Evolutionary conservation across 2,888 invertebrate genomes (phyloP).

Genomic region (Apodemia zela): DNA sequence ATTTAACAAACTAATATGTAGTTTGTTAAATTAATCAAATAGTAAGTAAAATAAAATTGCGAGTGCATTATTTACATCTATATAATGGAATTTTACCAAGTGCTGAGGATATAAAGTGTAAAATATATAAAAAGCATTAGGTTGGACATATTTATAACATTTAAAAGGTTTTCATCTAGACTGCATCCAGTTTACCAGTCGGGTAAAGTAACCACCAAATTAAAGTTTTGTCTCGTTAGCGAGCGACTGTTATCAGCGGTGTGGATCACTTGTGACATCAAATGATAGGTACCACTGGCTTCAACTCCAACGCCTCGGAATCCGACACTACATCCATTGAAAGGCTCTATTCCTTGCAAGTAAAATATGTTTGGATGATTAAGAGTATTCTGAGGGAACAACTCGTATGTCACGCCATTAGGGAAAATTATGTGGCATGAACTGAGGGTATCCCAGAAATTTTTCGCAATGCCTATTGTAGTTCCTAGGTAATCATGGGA

Average conservation of each 20-base stretch:
- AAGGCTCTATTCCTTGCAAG: constrained; percentile 34
- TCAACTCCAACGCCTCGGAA: constrained; percentile 38
- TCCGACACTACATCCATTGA: constrained; percentile 39
- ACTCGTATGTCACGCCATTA: constrained; percentile 41
- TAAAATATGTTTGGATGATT: constrained; percentile 32
- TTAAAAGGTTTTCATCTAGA: no score
- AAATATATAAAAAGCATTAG: no score
- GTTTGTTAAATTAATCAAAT: no score
- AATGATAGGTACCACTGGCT: constrained; percentile 46
- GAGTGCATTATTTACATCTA: no score
- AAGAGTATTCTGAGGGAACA: constrained; percentile 40
- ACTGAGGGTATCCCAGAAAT: constrained; percentile 38
- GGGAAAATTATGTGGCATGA: constrained; percentile 47
- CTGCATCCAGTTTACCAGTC: constrained; percentile 8
- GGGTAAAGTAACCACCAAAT: constrained; percentile 38
- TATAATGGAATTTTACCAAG: no score
- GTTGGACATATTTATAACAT: no score
- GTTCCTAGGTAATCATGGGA: constrained; percentile 38
- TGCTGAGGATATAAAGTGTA: no score
- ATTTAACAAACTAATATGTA: no score
- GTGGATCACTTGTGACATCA: constrained; percentile 41
- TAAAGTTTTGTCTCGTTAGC: constrained; percentile 42
- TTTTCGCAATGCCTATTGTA: constrained; percentile 40
- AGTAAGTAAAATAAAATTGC: no score
- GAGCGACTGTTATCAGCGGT: constrained; percentile 33